Conservation (phyloP, 2,888 invertebrate genomes). For the Cerceris ruficornis region DNA sequence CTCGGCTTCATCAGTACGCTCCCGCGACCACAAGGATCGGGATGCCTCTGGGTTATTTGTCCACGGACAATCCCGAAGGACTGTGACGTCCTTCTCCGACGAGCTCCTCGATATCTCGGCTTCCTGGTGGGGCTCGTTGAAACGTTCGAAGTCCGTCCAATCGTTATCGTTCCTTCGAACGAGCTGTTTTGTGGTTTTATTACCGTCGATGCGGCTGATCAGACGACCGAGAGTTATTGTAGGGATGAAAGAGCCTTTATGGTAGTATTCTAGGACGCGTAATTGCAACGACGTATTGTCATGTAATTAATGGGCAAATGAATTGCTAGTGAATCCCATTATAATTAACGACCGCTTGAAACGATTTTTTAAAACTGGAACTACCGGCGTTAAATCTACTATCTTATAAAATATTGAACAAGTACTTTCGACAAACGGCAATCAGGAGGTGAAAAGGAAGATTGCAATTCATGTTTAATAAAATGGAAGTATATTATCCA, state of each 20-base stretch:
- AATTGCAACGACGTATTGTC: neutral
- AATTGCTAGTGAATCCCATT: too few relatives aligned
- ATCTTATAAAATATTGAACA: too few relatives aligned
- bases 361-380: too few relatives aligned
- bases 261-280: neutral
- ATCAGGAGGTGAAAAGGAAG: too few relatives aligned
- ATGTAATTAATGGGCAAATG: too few relatives aligned
- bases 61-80: constrained; percentile 55
- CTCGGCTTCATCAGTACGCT: constrained; percentile 66
- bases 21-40: constrained; percentile 62
- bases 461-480: too few relatives aligned
- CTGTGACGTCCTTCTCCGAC: constrained; percentile 21
- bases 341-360: too few relatives aligned
- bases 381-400: too few relatives aligned
- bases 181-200: constrained; percentile 49
- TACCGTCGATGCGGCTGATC: constrained; percentile 25
- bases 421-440: too few relatives aligned
- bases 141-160: constrained; percentile 25
- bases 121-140: constrained; percentile 7
- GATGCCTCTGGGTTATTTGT: constrained; percentile 63
- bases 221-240: constrained; percentile 17
- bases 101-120: constrained; percentile 10
- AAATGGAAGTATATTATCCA: too few relatives aligned
- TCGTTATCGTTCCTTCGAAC: constrained; percentile 36
- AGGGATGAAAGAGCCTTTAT: constrained; percentile 11